Evolutionary conservation across 2,797 vertebrate species (phyloP), one percentile per base, ranked within the genome.

Genomic region (Carapus acus): DNA sequence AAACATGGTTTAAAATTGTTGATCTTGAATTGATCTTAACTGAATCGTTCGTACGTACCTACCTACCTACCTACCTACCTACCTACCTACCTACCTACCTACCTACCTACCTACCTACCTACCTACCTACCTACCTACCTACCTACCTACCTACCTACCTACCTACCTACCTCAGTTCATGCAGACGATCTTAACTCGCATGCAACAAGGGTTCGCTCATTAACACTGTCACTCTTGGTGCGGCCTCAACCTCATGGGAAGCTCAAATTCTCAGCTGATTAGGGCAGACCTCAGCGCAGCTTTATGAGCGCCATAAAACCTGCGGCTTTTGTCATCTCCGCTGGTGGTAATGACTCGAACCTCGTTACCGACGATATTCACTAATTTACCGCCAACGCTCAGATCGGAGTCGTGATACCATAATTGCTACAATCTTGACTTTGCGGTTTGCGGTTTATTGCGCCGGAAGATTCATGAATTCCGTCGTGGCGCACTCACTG

Each of bases 291-390:
- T 79, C 70, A 55, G 54, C 61, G 56, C 38, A n/a, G 17, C 66
- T 75, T 85, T 83, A 84, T 49, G 68, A 76, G 76, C 23, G 46
- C 70, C 59, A 50, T 83, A 77, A 83, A 81, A 67, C 45, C 60
- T 24, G 2, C 22, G 22, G 50, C 65, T 71, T 67, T 69, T 80
- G 70, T 79, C 62, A 76, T 77, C 75, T 78, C 76, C 71, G 67
- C 69, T 43, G 70, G 73, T 73, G 79, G 81, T 79, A 76, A 84
- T 74, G 73, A 74, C 75, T 69, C 52, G 40, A 74, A 61, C 61
- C 69, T 77, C 40, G 69, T 80, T 78, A 84, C 76, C 20, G 39
- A 69, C 67, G 44, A 58, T 59, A 73, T 69, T 59, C 67, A 64
- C 76, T 84, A 81, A 82, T 85, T n/a, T 80, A 73, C 71, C 48